A percentile compares a stretch with the other conserved stretches of the same genome.
Evolutionary conservation across 1,140 invertebrate species (phyloP).

Genomic region (Drosophila jambulina): DNA sequence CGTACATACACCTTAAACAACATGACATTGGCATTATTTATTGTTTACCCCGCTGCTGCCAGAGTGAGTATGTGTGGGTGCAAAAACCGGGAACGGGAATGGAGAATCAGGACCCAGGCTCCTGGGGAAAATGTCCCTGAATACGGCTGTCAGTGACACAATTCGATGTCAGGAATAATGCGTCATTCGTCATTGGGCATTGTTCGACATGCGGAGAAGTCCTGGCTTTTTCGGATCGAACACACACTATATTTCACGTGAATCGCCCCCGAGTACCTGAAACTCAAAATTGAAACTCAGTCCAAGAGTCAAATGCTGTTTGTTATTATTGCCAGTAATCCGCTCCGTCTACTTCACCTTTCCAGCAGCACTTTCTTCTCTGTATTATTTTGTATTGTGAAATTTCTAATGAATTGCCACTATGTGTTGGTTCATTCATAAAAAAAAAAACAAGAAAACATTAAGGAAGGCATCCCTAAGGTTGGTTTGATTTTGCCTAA

Average conservation of each 20-base stretch:
- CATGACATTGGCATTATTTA: conserved; percentile 80
- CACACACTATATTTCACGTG: conserved; percentile 56
- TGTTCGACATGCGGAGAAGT: conserved; percentile 54
- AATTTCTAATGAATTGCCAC: conserved; percentile 76
- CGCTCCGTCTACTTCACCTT: conserved; percentile 32
- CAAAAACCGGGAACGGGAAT: conserved; percentile 30
- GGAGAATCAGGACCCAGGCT: conserved; percentile 1
- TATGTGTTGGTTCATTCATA: conserved; percentile 75
- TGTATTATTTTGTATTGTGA: conserved; percentile 21
- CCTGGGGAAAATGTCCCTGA: conserved; percentile 43
- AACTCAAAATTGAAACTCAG: conserved; percentile 29
- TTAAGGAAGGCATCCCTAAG: conserved; percentile 38
- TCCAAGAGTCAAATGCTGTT: conserved; percentile 69
- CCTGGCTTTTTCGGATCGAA: conserved; percentile 28
- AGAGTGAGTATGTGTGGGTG: conserved; percentile 47
- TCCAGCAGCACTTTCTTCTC: conserved; percentile 13
- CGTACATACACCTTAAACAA: conserved; percentile 46
- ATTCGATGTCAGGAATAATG: conserved; percentile 62
- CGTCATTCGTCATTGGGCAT: conserved; percentile 78
- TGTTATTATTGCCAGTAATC: conserved; percentile 68
- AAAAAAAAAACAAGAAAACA: conserved; percentile 38
- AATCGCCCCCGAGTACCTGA: conserved; percentile 43
- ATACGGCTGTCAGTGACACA: conserved; percentile 70
- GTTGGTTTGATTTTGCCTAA: conserved; percentile 56
- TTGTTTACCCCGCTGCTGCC: conserved; percentile 40